Conservation (phyloP, 2,888 invertebrate species). For the Sisyra nigra region DNA sequence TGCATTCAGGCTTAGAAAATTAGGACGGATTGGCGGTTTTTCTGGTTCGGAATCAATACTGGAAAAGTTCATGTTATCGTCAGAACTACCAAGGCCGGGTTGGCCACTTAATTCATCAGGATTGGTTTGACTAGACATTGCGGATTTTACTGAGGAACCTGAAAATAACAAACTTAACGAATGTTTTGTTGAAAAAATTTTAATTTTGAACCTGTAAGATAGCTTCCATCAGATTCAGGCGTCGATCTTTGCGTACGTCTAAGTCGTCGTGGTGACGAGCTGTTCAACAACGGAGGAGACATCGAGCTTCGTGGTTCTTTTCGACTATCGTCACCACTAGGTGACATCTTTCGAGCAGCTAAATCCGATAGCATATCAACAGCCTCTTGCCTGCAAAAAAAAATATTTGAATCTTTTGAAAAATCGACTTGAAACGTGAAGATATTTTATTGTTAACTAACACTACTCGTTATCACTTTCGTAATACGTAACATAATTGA, state of each 20-base stretch:
- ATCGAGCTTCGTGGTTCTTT: slow-evolving; percentile 14
- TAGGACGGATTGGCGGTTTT: slow-evolving; percentile 32
- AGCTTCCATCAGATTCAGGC: slow-evolving; percentile 5
- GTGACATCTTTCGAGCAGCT: slow-evolving; percentile 56
- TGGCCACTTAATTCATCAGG: slow-evolving; percentile 12
- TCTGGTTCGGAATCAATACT: slow-evolving; percentile 21
- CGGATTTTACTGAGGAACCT: slow-evolving; percentile 10
- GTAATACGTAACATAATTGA: too few species aligned
- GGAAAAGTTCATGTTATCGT: slow-evolving; percentile 1
- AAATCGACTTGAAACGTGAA: too few species aligned
- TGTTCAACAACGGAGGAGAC: slow-evolving; percentile 29
- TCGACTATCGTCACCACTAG: slow-evolving; percentile 28
- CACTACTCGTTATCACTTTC: too few species aligned
- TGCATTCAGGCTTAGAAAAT: slow-evolving; percentile 46
- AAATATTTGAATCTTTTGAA: too few species aligned
- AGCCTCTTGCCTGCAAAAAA: slow-evolving; percentile 52
- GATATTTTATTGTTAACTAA: too few species aligned
- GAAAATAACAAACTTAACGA: not conserved
- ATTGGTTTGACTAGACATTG: slow-evolving; percentile 14
- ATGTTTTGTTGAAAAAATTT: too few species aligned
- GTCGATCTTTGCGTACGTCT: slow-evolving; percentile 20
- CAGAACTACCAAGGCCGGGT: slow-evolving; percentile 1
- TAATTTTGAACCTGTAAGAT: too few species aligned
- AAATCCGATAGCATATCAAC: slow-evolving; percentile 71
- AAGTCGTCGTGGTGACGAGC: slow-evolving; percentile 43